These are phyloP conservation scores for Epinotia demarniana DNA, from an alignment of 2,888 invertebrate genomes.

Conservation along the genomic window DNA sequence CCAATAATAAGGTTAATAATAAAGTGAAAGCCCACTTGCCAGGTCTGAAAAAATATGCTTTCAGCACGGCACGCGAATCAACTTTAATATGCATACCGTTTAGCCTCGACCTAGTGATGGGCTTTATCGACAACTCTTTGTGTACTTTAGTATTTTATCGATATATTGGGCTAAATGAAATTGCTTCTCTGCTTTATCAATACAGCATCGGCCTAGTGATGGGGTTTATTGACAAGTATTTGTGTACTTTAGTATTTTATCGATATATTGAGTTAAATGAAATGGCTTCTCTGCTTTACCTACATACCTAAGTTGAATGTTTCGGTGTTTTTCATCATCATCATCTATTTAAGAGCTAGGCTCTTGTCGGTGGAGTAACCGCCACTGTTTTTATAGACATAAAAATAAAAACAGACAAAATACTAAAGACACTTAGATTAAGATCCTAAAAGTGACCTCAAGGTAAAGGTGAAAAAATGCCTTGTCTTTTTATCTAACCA, in stretches of 20 bases:
- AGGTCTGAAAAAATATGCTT: constrained; percentile 60
- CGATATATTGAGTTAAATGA: not conserved
- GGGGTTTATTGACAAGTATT: constrained; percentile 51
- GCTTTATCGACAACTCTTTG: constrained; percentile 49
- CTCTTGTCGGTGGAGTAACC: too few relatives aligned
- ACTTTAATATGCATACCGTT: constrained; percentile 66
- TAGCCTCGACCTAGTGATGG: constrained; percentile 54
- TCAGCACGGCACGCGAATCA: constrained; percentile 67
- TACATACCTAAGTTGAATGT: too few relatives aligned
- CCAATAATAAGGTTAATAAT: constrained; percentile 58
- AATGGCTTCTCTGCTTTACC: not conserved
- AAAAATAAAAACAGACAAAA: not conserved
- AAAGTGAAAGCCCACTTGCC: constrained; percentile 54
- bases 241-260: constrained; percentile 25
- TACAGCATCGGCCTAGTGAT: constrained; percentile 50
- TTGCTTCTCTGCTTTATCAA: not conserved
- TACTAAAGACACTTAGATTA: too few relatives aligned
- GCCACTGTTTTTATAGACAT: not conserved
- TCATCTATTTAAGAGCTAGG: too few relatives aligned
- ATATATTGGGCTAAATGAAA: not conserved
- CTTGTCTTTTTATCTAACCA: too few relatives aligned
- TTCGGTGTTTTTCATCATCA: too few relatives aligned
- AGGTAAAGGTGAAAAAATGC: too few relatives aligned
- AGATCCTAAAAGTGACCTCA: too few relatives aligned
- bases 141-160: constrained; percentile 25